Percentiles rank a stretch among this genome's conserved stretches.
Evolutionary conservation across 2,113 vertebrate species (phyloP).

Genomic region (Mungos mungo): DNA sequence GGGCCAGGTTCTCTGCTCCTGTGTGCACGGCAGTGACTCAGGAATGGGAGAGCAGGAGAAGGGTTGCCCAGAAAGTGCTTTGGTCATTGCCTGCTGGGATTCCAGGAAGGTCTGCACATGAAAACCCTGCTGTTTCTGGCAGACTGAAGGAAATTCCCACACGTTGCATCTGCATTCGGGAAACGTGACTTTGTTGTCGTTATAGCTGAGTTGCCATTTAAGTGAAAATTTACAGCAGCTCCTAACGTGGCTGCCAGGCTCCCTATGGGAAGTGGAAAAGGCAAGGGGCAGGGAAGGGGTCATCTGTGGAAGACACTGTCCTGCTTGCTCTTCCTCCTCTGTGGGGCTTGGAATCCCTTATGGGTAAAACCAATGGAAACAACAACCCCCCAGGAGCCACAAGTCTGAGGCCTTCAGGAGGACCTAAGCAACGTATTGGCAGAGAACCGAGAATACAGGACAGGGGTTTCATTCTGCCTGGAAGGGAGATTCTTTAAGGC

Average conservation of each 20-base stretch:
- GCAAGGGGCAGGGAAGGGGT: neutral
- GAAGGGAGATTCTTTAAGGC: neutral
- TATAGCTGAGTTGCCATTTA: neutral
- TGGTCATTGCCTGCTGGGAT: neutral
- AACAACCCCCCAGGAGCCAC: neutral
- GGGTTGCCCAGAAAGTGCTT: neutral
- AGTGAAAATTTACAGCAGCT: neutral
- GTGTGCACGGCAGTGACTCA: neutral
- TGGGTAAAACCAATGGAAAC: neutral
- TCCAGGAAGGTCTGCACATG: neutral
- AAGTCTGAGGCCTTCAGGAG: neutral
- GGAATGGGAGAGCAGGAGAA: neutral
- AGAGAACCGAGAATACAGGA: neutral
- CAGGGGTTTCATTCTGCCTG: neutral
- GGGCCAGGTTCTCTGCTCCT: accelerated
- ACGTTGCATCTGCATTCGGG: neutral
- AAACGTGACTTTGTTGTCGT: neutral
- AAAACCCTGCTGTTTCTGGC: neutral
- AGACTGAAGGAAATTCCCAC: neutral
- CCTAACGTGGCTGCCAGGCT: neutral
- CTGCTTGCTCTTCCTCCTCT: neutral
- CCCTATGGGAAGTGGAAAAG: neutral
- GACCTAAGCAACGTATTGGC: neutral
- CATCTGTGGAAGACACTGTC: neutral
- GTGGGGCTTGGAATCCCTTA: neutral